These are phyloP conservation scores for Agrotis segetum DNA, from an alignment of 2,888 invertebrate species.

Conservation along the genomic window DNA sequence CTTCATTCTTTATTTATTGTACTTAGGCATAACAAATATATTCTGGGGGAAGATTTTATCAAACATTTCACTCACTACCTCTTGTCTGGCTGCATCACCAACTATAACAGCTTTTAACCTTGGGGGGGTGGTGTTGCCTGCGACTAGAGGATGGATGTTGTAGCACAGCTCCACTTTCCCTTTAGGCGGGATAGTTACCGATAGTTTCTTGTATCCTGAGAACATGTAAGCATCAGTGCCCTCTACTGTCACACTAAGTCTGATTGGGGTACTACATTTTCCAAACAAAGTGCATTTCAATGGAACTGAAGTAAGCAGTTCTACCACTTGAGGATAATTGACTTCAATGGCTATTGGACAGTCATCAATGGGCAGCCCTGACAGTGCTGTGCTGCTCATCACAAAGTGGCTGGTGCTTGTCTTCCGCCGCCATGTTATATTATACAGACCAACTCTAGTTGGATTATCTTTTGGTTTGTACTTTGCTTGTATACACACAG, in stretches of 20 bases:
- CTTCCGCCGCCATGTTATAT: constrained; percentile 86
- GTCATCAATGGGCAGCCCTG: constrained; percentile 91
- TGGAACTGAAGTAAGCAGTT: constrained; percentile 93
- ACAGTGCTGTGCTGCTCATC: constrained; percentile 90
- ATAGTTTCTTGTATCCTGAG: constrained; percentile 97
- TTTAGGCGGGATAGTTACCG: constrained; percentile 91
- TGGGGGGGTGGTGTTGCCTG: constrained; percentile 94
- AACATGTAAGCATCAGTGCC: constrained; percentile 98
- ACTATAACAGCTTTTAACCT: constrained; percentile 89
- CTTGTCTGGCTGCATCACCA: constrained; percentile 82
- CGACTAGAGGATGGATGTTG: constrained; percentile 95
- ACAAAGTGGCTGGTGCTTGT: constrained; percentile 77
- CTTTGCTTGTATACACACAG: constrained; percentile 84
- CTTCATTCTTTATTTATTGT: constrained; percentile 85
- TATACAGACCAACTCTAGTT: constrained; percentile 85
- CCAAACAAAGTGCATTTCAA: constrained; percentile 94
- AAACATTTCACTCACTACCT: constrained; percentile 86
- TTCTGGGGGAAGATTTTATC: constrained; percentile 87
- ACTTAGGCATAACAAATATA: constrained; percentile 90
- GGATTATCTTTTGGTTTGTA: constrained; percentile 85
- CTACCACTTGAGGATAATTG: constrained; percentile 94
- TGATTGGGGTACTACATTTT: constrained; percentile 93
- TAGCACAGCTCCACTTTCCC: constrained; percentile 92
- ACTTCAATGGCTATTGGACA: constrained; percentile 92
- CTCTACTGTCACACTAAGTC: constrained; percentile 94